Conservation (phyloP, 1,140 invertebrate genomes). For the Oreohelix idahoensis region DNA sequence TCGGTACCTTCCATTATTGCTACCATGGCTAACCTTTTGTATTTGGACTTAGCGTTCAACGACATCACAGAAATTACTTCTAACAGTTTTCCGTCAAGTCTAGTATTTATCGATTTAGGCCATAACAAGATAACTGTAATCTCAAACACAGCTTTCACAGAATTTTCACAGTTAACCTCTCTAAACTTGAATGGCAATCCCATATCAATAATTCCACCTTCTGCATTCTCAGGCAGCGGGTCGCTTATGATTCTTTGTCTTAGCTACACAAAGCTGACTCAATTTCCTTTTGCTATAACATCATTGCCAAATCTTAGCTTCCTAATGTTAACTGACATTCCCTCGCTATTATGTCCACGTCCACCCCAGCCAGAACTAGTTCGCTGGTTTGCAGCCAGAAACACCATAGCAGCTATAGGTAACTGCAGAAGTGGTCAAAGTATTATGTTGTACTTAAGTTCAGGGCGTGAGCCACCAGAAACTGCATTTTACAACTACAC, state of each 20-base stretch:
- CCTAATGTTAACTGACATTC: not conserved
- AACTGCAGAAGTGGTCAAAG: no score
- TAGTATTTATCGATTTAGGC: not conserved
- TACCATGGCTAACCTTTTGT: not conserved
- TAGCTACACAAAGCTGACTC: not conserved
- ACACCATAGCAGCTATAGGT: no score
- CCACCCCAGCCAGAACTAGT: not conserved
- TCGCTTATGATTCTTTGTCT: not conserved
- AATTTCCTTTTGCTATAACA: not conserved
- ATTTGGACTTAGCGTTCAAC: not conserved
- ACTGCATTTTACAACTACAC: no score
- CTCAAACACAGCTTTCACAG: not conserved
- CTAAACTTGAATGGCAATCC: not conserved
- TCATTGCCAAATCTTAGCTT: not conserved
- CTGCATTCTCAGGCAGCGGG: not conserved
- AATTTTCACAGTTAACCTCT: not conserved
- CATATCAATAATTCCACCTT: not conserved
- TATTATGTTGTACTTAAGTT: no score
- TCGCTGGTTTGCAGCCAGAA: no score
- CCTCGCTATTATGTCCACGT: not conserved
- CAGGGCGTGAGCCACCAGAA: no score
- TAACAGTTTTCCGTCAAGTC: not conserved
- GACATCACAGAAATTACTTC: not conserved
- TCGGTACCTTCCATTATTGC: not conserved
- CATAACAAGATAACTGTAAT: not conserved